Evolutionary conservation across 1,140 invertebrate species (phyloP).

Genomic region (Octopus sinensis): DNA sequence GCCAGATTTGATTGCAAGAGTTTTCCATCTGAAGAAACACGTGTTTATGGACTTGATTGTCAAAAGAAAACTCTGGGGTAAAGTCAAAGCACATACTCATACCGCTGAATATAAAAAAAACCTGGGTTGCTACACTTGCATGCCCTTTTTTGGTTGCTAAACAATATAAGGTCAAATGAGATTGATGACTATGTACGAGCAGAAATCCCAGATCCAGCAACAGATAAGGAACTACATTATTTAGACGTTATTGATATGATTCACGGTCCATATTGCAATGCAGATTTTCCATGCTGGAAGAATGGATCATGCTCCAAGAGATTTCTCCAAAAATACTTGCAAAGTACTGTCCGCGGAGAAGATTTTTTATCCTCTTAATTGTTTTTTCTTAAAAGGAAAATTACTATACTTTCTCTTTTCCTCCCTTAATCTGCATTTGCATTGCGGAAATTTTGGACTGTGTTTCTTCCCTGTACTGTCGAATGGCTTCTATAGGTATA

Average conservation of each 20-base stretch:
- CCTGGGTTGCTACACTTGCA: background rate
- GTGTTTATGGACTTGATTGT: background rate
- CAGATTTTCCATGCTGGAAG: background rate
- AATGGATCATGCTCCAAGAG: background rate
- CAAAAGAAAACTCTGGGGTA: background rate
- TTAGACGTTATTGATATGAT: background rate
- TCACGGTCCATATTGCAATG: background rate
- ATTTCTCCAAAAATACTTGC: no score
- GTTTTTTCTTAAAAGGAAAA: no score
- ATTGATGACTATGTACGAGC: background rate
- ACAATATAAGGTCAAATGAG: background rate
- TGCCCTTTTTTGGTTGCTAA: background rate
- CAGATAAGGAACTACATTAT: background rate
- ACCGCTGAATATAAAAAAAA: background rate
- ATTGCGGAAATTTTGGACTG: no score
- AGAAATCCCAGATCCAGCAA: background rate
- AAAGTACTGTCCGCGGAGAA: no score
- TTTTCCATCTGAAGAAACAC: background rate
- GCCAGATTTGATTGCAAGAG: slow-evolving; percentile 7
- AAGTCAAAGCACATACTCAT: background rate
- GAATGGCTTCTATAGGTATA: no score
- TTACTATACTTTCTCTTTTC: no score
- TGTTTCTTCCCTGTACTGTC: no score
- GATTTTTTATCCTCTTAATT: no score
- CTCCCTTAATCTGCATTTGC: no score